Base-by-base conservation (phyloP, 2,888 invertebrate species). In the Subacronicta megacephala region DNA sequence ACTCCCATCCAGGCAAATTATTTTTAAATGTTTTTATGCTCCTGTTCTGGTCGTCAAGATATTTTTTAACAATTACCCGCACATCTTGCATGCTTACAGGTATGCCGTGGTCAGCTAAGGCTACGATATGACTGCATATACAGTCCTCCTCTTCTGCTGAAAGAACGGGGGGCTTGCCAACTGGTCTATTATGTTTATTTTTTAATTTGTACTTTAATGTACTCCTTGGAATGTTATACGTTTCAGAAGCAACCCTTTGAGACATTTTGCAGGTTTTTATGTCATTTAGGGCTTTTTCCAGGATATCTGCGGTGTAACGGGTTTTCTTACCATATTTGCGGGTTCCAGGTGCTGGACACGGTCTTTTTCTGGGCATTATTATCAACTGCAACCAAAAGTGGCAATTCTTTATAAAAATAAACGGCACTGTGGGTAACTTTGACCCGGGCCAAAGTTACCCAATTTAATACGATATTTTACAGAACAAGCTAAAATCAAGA, bases 1-100 rank as follows among this genome's bases (percentile, higher is more conserved):
- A 55, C 45, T 61, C 55, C 45, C 51, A 61, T 15, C 61, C 61
- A 36, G 52, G 61, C 20, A 42, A 47, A 17, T 61, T 61, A 36
- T 61, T 44, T 43, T 51, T 52, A 46, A 61, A 56, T 41, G 15
- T 35, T 37, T 43, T 40, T 23, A 45, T 38, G 20, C 23, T 37
- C 43, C 47, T 44, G 23, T 57, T 57, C 13, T 29, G 13, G 16
- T 42, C 42, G 16, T 42, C 42, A 23, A 42, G 29, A 29, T 31
- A 43, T 29, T 42, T 42, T 29, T 42, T 42, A 15, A 42, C 42
- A 42, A 42, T 29, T 26, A 42, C 29, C 15, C 42, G 23, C 26
- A 42, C 42, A 29, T 42, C 42, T 45, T 45, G 45, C 45, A 45
- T 42, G 13, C 44, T 40, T 40, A 40, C 15, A 13, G 35, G 42